phyloP scores from a whole-genome alignment of 2,113 vertebrate genomes.

The Megaceryle torquata region DNA sequence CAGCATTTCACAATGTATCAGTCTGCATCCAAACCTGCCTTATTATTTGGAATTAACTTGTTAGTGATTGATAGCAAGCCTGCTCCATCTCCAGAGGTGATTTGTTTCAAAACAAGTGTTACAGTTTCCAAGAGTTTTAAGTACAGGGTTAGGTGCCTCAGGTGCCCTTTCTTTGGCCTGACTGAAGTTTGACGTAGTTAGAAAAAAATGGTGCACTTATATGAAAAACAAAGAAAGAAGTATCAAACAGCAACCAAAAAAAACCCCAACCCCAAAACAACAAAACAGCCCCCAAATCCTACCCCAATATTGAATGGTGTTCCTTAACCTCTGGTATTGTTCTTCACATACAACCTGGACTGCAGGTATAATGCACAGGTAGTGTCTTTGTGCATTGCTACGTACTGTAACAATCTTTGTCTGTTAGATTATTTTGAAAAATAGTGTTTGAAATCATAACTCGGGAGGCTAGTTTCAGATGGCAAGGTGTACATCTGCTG shows the following conservation, averaged over 20 bases:
- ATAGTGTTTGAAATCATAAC: neutral
- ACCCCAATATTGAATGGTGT: neutral
- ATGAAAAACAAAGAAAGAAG: neutral
- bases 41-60: conserved; percentile 84
- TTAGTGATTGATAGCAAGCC: conserved; percentile 82
- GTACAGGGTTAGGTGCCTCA: conserved; percentile 27
- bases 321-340: neutral
- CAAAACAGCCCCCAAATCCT: neutral
- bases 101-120: conserved; percentile 80
- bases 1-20: conserved; percentile 76
- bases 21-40: conserved; percentile 77
- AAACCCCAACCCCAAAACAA: neutral
- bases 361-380: neutral
- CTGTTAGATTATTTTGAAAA: neutral
- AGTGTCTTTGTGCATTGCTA: neutral
- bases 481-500: neutral
- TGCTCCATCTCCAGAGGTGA: conserved; percentile 73
- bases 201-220: neutral
- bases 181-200: neutral
- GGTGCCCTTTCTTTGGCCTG: conserved; percentile 30
- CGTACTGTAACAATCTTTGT: rapidly evolving
- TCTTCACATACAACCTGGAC: neutral
- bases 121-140: conserved; percentile 57
- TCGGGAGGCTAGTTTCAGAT: neutral
- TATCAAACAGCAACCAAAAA: neutral